Evolutionary conservation across 92 coral and sea anemone genomes (phyloP), one percentile per base, ranked within the genome.

Genomic region (Porites evermanni): DNA sequence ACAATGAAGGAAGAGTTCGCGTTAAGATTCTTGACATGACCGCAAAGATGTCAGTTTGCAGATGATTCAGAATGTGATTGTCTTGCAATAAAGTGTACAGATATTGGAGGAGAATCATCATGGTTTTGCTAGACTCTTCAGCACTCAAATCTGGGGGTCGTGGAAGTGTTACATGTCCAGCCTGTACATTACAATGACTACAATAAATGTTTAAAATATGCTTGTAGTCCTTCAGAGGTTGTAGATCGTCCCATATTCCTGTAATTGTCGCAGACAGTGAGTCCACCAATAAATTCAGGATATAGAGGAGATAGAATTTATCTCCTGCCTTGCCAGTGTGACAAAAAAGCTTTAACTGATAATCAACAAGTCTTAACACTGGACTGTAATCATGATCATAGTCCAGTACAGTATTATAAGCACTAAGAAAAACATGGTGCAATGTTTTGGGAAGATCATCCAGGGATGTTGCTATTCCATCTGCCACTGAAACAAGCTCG

Each of bases 131-230:
- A 24, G 1, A 14, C 56, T 87, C 90, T 80, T 86, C 86, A 60
- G 90, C 86, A 54, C 90, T 81, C 75, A 87, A 64, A 8, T 80
- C 90, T 80, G 90, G 90, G n/a, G 38, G 86, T 20, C 47, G 2
- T 80, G 90, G 90, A 4, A 87, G 86, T 72, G 74, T 73, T 67
- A 61, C 17, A 61, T 74, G 70, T 14, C 70, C 58, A 12, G 73
- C 86, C 6, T 24, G 74, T 59, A 21, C 29, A 7, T 67, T 64
- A 53, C 71, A 75, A 80, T 73, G 77, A 8, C 19, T 53, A 14
- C 24, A 50, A 80, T 87, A 87, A 12, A 80, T 87, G 14, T 64
- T 50, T 64, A 87, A 10, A 2, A 87, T 61, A 75, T 80, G 67
- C 24, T 74, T 73, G 68, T 87, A 86, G 75, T 87, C 90, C 61